These are phyloP conservation scores for Opisthograptis luteolata DNA, from an alignment of 2,888 invertebrate genomes.

Conservation along the genomic window DNA sequence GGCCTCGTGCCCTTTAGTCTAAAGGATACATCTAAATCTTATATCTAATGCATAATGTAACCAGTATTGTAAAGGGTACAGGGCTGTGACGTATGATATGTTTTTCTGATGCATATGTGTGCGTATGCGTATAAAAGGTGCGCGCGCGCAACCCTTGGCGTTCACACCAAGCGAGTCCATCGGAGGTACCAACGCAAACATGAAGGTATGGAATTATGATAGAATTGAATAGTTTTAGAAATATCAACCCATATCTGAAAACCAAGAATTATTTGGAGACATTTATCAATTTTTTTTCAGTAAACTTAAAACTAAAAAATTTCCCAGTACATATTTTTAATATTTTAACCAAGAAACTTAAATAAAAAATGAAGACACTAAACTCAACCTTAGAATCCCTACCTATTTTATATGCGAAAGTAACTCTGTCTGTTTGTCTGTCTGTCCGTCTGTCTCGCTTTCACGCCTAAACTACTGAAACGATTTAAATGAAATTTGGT, in stretches of 20 bases:
- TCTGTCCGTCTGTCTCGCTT: too few species aligned
- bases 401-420: too few species aligned
- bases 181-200: constrained; percentile 61
- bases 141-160: constrained; percentile 57
- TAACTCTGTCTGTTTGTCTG: too few species aligned
- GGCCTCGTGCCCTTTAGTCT: constrained; percentile 30
- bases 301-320: not conserved
- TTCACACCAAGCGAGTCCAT: constrained; percentile 63
- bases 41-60: constrained; percentile 33
- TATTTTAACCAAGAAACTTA: too few species aligned
- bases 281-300: too few species aligned
- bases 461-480: too few species aligned
- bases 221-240: not conserved
- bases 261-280: not conserved
- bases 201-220: constrained; percentile 64
- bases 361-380: too few species aligned
- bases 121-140: constrained; percentile 66
- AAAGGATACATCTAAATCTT: constrained; percentile 14
- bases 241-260: not conserved
- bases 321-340: too few species aligned
- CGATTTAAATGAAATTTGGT: too few species aligned
- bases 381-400: too few species aligned
- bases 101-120: constrained; percentile 59
- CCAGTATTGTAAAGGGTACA: constrained; percentile 60
- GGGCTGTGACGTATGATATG: constrained; percentile 58